Evolutionary conservation across 2,113 vertebrate species (phyloP), one percentile per base, ranked within the genome.

Genomic region (Thalassarche chlororhynchos): DNA sequence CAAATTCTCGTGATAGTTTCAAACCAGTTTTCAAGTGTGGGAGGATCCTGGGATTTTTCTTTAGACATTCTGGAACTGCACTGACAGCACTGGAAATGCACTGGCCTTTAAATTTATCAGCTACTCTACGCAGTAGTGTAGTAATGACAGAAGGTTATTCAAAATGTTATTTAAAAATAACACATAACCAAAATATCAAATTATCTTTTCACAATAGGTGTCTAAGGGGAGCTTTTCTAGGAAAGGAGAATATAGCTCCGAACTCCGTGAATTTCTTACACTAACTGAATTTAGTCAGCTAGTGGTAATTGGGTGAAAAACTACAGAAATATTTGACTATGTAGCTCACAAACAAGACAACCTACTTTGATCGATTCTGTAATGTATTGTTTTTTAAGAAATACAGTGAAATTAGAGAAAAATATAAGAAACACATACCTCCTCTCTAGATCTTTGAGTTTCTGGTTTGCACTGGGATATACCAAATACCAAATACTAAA

Each of bases 141-240:
- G 72, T 47, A 93, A 86, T 34, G 69, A 77, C 65, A 95, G 72
- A 84, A 92, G 31, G 60, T 89, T 89, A 64, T 17, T 80, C 51
- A 66, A 80, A 94, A 88, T 62, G 47, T 62, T 93, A 60, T 83
- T 90, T 71, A 36, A 82, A 85, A 92, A 71, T 78, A 81, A 62
- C 32, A 36, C 12, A 55, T 42, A 81, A 75, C 44, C n/a, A 78
- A 84, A 95, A 95, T 89, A 81, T 60, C 42, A 75, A 87, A 68
- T 64, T 64, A 84, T 61, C 52, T 84, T 61, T 62, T 87, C 76
- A 60, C 64, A 82, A 47, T 36, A 64, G 32, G 24, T 52, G 26
- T 81, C 76, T 78, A 66, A 84, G 28, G 34, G 20, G 20, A 83
- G 20, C 8, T 89, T 81, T 96, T 75, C 49, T 36, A 55, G 20